These are phyloP conservation scores for Phycodurus eques DNA, from an alignment of 2,113 vertebrate genomes.

Conservation along the genomic window DNA sequence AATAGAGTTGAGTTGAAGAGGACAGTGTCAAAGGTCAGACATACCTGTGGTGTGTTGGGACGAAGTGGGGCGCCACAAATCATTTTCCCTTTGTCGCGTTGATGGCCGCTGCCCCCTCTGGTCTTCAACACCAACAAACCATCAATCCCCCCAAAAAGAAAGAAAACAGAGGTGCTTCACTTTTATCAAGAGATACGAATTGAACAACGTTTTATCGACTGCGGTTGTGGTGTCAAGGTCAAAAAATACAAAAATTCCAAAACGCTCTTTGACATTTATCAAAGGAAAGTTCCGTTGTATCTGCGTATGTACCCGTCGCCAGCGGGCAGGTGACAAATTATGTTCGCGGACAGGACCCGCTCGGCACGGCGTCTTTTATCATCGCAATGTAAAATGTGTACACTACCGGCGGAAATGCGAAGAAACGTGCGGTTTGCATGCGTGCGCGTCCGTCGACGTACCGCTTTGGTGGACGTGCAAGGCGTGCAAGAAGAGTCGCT, in stretches of 20 bases:
- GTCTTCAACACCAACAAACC: slow-evolving; percentile 27
- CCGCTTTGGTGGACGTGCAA: slow-evolving; percentile 55
- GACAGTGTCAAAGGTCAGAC: not conserved
- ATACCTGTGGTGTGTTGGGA: slow-evolving; percentile 33
- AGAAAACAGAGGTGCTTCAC: not conserved
- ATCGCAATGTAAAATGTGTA: slow-evolving; percentile 1
- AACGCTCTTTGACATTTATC: too few species aligned
- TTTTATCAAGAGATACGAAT: too few species aligned
- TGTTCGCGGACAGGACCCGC: not conserved
- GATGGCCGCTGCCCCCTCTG: slow-evolving; percentile 50
- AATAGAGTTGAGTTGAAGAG: not conserved
- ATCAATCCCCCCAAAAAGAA: too few species aligned
- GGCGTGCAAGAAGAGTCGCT: slow-evolving; percentile 40
- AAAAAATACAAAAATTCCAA: not conserved
- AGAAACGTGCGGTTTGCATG: not conserved
- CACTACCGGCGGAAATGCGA: not conserved
- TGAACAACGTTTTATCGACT: not conserved
- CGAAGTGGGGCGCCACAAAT: slow-evolving; percentile 16
- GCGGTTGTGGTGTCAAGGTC: not conserved
- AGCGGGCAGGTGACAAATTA: not conserved
- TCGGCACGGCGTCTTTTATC: not conserved
- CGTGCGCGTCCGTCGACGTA: slow-evolving; percentile 22
- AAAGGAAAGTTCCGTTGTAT: not conserved
- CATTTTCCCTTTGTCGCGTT: slow-evolving; percentile 55
- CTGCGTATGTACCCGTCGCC: not conserved